phyloP scores from a whole-genome alignment of 2,888 invertebrate species.

The Stenchaetothrips biformis region DNA sequence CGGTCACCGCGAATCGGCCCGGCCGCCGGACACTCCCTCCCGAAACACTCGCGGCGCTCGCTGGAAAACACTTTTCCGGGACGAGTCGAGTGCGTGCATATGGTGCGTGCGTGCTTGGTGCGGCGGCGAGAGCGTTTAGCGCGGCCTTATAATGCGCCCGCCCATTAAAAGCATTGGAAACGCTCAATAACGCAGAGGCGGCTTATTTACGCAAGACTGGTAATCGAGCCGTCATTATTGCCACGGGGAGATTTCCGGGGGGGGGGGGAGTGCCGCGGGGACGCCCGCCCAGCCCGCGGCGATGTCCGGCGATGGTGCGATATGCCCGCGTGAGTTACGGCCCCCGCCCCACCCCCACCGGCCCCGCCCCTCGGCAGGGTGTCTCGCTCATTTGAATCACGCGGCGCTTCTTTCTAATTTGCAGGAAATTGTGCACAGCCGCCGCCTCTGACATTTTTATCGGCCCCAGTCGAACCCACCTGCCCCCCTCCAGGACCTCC shows the following conservation, averaged over 20 bases:
- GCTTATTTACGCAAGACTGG: no score
- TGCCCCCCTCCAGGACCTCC: not conserved
- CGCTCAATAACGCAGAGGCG: no score
- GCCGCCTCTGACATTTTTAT: not conserved
- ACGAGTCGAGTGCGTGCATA: no score
- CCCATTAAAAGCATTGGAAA: no score
- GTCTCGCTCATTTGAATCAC: not conserved
- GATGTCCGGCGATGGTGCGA: conserved; percentile 9
- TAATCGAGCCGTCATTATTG: no score
- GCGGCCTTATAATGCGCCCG: no score
- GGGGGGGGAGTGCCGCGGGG: no score
- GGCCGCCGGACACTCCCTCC: not conserved
- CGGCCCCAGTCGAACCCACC: not conserved
- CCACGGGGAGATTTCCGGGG: no score
- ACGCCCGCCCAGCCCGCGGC: not conserved
- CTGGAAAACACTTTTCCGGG: no score
- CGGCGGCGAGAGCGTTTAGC: no score
- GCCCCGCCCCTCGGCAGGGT: not conserved
- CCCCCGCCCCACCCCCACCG: not conserved
- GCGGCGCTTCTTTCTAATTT: not conserved
- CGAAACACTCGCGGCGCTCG: not conserved
- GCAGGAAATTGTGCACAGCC: conserved; percentile 14
- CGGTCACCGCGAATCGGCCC: not conserved
- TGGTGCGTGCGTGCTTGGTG: no score
- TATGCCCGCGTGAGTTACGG: not conserved